Percentiles rank a stretch among this genome's conserved stretches.
Conservation (phyloP, 2,888 invertebrate genomes). For the Campopleginae sp. region DNA sequence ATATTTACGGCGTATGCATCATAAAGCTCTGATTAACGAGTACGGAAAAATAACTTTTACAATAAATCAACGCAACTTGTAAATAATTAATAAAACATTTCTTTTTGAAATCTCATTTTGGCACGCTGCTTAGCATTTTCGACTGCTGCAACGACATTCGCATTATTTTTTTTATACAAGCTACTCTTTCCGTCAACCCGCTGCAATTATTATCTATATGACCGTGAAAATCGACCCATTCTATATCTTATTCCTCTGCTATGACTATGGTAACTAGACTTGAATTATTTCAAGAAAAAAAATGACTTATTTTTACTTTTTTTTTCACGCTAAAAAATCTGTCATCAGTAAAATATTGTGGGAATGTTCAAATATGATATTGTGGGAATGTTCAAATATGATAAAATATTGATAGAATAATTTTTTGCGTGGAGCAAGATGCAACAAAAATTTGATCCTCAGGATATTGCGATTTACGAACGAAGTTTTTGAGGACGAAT, state of each 20-base stretch:
- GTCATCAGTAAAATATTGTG: not conserved
- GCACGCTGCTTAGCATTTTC: no score
- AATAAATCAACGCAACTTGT: not conserved
- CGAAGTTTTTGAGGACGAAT: not conserved
- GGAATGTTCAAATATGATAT: no score
- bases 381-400: no score
- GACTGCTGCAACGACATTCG: no score
- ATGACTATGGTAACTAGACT: no score
- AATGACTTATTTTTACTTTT: not conserved
- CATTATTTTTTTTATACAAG: not conserved
- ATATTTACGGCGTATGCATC: constrained; percentile 9
- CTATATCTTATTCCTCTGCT: no score
- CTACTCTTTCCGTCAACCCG: no score
- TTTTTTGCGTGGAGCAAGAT: not conserved
- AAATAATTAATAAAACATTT: not conserved
- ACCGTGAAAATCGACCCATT: no score
- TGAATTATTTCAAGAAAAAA: not conserved
- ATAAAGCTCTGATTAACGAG: constrained; percentile 10
- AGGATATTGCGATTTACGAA: constrained; percentile 9
- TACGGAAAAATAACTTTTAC: not conserved
- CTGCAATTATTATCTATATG: no score
- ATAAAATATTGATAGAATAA: not conserved
- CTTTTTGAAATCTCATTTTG: not conserved
- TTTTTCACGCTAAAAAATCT: not conserved
- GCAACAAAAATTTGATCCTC: not conserved